phyloP scores from a whole-genome alignment of 2,888 invertebrate species.

The Macaria liturata region DNA sequence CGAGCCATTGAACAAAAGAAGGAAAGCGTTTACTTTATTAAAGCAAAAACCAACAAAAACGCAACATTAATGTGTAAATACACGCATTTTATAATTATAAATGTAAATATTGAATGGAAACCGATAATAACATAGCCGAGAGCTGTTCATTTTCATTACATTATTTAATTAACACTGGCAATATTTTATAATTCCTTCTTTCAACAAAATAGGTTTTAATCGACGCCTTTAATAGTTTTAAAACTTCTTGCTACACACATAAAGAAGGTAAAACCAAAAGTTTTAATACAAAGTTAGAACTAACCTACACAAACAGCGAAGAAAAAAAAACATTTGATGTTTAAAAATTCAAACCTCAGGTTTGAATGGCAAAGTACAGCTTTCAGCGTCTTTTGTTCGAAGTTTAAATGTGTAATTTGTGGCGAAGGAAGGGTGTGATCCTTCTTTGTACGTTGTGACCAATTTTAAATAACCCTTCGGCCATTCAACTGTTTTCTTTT shows the following conservation, averaged over 20 bases:
- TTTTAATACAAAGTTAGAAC: no score
- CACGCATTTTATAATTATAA: slow-evolving; percentile 36
- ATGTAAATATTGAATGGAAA: slow-evolving; percentile 40
- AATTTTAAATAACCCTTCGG: slow-evolving; percentile 35
- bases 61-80: slow-evolving; percentile 45
- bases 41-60: slow-evolving; percentile 22
- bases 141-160: slow-evolving; percentile 63
- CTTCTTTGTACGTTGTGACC: slow-evolving; percentile 58
- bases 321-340: slow-evolving; percentile 1
- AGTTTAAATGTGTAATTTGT: slow-evolving; percentile 65
- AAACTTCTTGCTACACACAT: no score
- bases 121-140: slow-evolving; percentile 58
- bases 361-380: slow-evolving; percentile 46
- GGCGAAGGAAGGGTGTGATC: slow-evolving; percentile 54
- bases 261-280: no score
- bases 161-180: slow-evolving; percentile 22
- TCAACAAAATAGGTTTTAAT: slow-evolving; percentile 4
- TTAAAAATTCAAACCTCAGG: slow-evolving; percentile 7
- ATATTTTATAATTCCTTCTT: slow-evolving; percentile 4
- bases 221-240: slow-evolving; percentile 2
- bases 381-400: slow-evolving; percentile 58
- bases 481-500: slow-evolving; percentile 10
- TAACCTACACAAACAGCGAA: no score
- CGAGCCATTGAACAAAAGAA: neutral
- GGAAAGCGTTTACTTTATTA: slow-evolving; percentile 7